These are phyloP conservation scores for Bubo scandiacus DNA, from an alignment of 2,113 vertebrate genomes.

Conservation along the genomic window DNA sequence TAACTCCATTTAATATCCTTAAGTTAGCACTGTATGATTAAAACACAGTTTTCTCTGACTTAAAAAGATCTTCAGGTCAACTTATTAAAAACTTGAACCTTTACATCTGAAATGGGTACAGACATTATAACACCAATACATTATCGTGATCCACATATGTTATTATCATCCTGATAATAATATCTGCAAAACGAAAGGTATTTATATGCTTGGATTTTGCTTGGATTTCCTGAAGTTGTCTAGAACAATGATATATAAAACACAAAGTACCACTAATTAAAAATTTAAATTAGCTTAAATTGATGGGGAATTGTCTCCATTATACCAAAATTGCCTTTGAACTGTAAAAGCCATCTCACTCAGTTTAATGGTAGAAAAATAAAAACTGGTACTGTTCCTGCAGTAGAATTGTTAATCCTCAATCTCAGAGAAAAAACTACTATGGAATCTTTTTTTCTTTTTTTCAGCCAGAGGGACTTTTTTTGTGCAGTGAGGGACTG, in stretches of 20 bases:
- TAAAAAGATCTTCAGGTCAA: background rate
- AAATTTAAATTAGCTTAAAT: background rate
- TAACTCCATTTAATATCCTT: background rate
- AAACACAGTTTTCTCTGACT: background rate
- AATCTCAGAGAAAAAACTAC: background rate
- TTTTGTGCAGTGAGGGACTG: background rate
- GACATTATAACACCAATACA: background rate
- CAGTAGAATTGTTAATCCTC: background rate
- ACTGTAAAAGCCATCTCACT: background rate
- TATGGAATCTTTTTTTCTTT: background rate
- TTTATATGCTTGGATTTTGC: background rate
- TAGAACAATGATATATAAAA: background rate
- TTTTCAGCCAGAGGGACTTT: background rate
- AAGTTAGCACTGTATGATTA: background rate
- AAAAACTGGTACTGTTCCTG: background rate
- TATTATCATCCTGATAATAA: background rate
- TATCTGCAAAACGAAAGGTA: background rate
- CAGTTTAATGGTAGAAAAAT: background rate
- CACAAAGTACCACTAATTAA: background rate
- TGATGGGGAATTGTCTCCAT: background rate
- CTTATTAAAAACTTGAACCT: background rate
- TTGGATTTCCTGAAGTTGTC: background rate
- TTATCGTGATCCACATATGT: background rate
- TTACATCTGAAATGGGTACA: background rate
- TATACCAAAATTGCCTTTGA: background rate